These are phyloP conservation scores for Trissolcus brochymenae DNA, from an alignment of 2,888 invertebrate species.

Conservation along the genomic window DNA sequence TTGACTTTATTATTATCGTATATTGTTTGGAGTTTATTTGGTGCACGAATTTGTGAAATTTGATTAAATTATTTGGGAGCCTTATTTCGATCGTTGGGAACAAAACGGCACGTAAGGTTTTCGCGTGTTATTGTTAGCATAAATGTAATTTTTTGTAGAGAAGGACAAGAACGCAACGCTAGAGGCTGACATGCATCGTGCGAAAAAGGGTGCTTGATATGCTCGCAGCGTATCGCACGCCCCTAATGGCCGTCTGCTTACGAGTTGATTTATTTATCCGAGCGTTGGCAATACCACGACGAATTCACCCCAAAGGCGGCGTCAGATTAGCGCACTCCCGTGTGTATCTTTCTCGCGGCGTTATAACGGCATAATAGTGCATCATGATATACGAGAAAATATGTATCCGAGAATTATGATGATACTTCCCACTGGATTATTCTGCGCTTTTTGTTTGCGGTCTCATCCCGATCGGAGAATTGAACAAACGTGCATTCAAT, in stretches of 20 bases:
- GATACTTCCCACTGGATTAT: conserved; percentile 51
- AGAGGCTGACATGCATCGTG: conserved; percentile 50
- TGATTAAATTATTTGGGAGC: too few species aligned
- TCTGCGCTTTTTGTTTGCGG: conserved; percentile 34
- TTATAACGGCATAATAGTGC: conserved; percentile 59
- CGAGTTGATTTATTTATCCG: conserved; percentile 75
- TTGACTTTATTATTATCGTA: too few species aligned
- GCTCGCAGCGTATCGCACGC: conserved; percentile 63
- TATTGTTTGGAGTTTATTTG: too few species aligned
- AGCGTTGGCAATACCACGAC: conserved; percentile 72
- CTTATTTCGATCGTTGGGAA: not conserved
- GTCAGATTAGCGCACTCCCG: conserved; percentile 59
- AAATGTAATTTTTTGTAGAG: conserved; percentile 47
- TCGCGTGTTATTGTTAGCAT: too few species aligned
- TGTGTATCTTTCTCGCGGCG: conserved; percentile 60
- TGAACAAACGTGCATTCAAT: conserved; percentile 18
- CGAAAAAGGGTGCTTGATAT: conserved; percentile 58
- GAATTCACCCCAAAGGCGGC: conserved; percentile 70
- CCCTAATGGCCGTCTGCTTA: conserved; percentile 72
- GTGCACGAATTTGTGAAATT: too few species aligned
- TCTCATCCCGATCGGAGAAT: conserved; percentile 21
- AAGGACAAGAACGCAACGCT: conserved; percentile 21
- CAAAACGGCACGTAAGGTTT: not conserved
- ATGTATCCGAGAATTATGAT: conserved; percentile 54
- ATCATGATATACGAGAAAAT: conserved; percentile 57